Evolutionary conservation across 1,140 invertebrate genomes (phyloP).

Genomic region (Drosophila ohnishii): DNA sequence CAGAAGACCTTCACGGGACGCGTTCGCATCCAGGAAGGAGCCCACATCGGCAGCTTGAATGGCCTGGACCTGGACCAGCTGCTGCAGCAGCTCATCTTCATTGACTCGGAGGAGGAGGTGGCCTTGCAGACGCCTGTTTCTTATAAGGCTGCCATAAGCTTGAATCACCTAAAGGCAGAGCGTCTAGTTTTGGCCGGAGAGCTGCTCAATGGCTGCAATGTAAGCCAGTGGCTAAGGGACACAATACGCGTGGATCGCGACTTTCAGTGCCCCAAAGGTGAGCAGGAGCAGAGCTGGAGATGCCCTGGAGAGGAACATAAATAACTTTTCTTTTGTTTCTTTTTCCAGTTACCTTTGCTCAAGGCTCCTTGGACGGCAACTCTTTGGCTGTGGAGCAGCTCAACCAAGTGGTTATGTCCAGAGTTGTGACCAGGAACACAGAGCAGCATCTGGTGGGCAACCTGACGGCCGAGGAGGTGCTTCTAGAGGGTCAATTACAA

Average conservation of each 20-base stretch:
- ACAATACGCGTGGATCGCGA: slow-evolving; percentile 64
- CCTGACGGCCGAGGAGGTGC: slow-evolving; percentile 44
- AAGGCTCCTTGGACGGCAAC: slow-evolving; percentile 63
- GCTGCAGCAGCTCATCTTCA: slow-evolving; percentile 47
- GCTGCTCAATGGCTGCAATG: slow-evolving; percentile 58
- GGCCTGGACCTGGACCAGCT: slow-evolving; percentile 38
- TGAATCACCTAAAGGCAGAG: slow-evolving; percentile 17
- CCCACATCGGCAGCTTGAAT: slow-evolving; percentile 51
- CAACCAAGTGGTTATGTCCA: slow-evolving; percentile 60
- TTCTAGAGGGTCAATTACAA: slow-evolving; percentile 41
- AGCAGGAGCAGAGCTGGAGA: not conserved
- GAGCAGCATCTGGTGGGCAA: slow-evolving; percentile 51
- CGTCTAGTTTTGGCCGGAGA: slow-evolving; percentile 25
- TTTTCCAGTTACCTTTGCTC: slow-evolving; percentile 44
- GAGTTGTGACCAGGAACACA: slow-evolving; percentile 64
- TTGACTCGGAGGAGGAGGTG: slow-evolving; percentile 28
- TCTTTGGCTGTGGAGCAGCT: slow-evolving; percentile 43
- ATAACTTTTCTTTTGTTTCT: not conserved
- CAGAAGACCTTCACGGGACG: slow-evolving; percentile 66
- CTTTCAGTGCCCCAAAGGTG: slow-evolving; percentile 26
- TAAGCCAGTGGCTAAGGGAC: slow-evolving; percentile 66
- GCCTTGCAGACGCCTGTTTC: slow-evolving; percentile 42
- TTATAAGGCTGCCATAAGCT: slow-evolving; percentile 43
- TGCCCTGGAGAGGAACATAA: not conserved
- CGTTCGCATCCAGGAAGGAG: slow-evolving; percentile 52